These are phyloP conservation scores for Agrilus biguttatus DNA, from an alignment of 2,888 invertebrate species.

Conservation along the genomic window DNA sequence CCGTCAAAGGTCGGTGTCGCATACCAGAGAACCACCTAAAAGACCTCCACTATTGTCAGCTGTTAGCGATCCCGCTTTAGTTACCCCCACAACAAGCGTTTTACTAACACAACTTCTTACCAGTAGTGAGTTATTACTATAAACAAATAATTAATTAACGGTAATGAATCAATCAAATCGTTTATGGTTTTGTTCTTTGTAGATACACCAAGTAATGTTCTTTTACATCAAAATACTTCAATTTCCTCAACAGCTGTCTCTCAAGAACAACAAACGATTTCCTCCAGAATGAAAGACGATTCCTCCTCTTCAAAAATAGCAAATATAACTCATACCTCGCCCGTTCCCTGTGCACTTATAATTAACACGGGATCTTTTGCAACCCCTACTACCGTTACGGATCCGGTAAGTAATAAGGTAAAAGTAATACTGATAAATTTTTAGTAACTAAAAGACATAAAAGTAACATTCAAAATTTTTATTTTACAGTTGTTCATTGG, in stretches of 20 bases:
- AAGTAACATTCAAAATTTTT: background rate
- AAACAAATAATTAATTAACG: no score
- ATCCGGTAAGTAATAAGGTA: constrained; percentile 18
- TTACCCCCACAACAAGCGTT: constrained; percentile 41
- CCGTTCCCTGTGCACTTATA: constrained; percentile 27
- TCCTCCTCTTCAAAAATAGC: constrained; percentile 24
- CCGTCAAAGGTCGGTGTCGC: constrained; percentile 36
- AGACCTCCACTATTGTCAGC: constrained; percentile 54
- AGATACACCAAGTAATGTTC: constrained; percentile 13
- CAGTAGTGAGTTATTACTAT: constrained; percentile 38
- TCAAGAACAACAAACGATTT: constrained; percentile 11
- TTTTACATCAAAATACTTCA: constrained; percentile 13
- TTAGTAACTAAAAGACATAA: background rate
- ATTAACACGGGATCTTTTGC: constrained; percentile 21
- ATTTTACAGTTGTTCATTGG: background rate
- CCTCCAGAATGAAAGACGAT: constrained; percentile 20
- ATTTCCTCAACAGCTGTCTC: constrained; percentile 4
- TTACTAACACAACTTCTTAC: constrained; percentile 73
- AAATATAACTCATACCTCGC: constrained; percentile 34
- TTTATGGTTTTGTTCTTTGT: no score
- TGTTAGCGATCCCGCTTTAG: constrained; percentile 61
- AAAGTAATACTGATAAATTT: background rate
- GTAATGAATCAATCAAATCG: no score
- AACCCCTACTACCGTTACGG: constrained; percentile 10
- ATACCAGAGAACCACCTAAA: constrained; percentile 35